Evolutionary conservation across 2,888 invertebrate genomes (phyloP).

Genomic region (Monochamus alternatus): DNA sequence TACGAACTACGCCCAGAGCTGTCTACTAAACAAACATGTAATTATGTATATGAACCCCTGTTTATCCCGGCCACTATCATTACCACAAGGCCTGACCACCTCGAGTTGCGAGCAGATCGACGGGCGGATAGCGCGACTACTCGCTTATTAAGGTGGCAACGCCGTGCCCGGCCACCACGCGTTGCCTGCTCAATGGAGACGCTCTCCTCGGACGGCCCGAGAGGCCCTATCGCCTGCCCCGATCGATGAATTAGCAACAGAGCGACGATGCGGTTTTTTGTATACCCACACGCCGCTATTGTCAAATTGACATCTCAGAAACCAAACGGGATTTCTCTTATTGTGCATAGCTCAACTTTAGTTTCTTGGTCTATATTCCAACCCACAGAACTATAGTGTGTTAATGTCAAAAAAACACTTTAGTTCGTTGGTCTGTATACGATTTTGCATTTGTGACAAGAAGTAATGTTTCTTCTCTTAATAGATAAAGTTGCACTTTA

Average conservation of each 20-base stretch:
- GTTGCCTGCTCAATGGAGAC: constrained; percentile 32
- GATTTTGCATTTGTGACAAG: too few relatives aligned
- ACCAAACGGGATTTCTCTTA: too few relatives aligned
- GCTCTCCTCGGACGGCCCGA: neutral
- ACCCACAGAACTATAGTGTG: too few relatives aligned
- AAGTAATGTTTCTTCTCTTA: too few relatives aligned
- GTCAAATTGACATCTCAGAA: neutral
- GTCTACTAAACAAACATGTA: constrained; percentile 73
- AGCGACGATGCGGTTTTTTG: neutral
- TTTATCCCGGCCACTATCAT: constrained; percentile 69
- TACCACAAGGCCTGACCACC: constrained; percentile 64
- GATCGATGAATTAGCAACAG: constrained; percentile 15
- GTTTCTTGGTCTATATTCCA: too few relatives aligned
- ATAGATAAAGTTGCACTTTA: too few relatives aligned
- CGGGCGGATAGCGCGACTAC: constrained; percentile 53
- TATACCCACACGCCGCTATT: neutral
- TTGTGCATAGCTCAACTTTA: too few relatives aligned
- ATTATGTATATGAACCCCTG: constrained; percentile 72
- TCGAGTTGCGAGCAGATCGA: constrained; percentile 55
- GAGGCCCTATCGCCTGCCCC: constrained; percentile 9
- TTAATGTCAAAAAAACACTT: too few relatives aligned
- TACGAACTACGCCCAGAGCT: constrained; percentile 70
- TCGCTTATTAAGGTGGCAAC: constrained; percentile 49
- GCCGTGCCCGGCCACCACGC: constrained; percentile 34
- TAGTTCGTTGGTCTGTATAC: too few relatives aligned